phyloP scores from a whole-genome alignment of 2,797 vertebrate genomes.

The Emydoidea blandingii region DNA sequence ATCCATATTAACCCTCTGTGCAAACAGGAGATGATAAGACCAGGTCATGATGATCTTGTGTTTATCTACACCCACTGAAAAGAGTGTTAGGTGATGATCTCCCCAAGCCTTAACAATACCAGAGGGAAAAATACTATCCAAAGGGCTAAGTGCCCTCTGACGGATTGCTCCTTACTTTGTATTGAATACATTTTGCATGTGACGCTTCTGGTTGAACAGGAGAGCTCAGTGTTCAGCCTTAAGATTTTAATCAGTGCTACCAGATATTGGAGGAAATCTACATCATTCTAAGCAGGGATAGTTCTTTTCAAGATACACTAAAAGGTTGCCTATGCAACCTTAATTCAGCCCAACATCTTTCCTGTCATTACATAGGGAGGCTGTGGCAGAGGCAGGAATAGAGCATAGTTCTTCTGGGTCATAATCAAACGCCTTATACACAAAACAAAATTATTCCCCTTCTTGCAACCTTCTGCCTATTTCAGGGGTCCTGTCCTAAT shows the following conservation, averaged over 20 bases:
- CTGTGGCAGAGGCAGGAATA: not conserved
- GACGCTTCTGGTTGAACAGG: not conserved
- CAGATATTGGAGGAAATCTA: not conserved
- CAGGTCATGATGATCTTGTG: not conserved
- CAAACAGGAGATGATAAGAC: conserved; percentile 22
- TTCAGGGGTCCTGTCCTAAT: not conserved
- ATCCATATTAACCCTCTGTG: conserved; percentile 62
- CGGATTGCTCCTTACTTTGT: not conserved
- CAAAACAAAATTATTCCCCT: not conserved
- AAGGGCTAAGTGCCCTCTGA: not conserved
- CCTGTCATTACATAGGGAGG: not conserved
- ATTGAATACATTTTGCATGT: not conserved
- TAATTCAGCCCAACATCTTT: not conserved
- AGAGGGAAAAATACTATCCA: not conserved
- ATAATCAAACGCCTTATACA: not conserved
- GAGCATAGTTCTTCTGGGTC: not conserved
- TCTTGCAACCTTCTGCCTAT: not conserved
- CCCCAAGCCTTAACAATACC: not conserved
- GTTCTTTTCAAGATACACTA: not conserved
- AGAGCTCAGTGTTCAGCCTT: not conserved
- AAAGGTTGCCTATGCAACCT: not conserved
- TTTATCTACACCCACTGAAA: not conserved
- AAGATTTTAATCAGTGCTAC: not conserved
- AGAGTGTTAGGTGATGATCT: not conserved
- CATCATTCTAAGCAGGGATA: not conserved